Evolutionary conservation across 2,888 invertebrate species (phyloP).

Genomic region (Incurvaria masculella): DNA sequence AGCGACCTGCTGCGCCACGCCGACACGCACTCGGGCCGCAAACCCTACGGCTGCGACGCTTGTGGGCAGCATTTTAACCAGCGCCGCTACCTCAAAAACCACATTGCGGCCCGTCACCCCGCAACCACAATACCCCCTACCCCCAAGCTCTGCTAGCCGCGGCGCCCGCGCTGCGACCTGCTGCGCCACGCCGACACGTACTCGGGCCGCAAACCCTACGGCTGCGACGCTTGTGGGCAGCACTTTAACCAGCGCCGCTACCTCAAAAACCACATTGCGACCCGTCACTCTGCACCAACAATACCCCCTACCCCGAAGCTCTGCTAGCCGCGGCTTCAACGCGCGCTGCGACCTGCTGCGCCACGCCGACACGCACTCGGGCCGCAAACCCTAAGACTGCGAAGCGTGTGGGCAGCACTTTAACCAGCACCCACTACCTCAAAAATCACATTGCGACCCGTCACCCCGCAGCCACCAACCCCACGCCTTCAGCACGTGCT

Average conservation of each 20-base stretch:
- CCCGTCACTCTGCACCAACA: too few species aligned
- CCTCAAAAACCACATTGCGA: constrained; percentile 48
- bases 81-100: constrained; percentile 49
- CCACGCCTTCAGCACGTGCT: too few species aligned
- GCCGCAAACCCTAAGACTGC: constrained; percentile 38
- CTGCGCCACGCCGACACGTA: constrained; percentile 51
- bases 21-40: constrained; percentile 41
- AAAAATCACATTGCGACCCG: constrained; percentile 50
- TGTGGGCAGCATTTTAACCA: constrained; percentile 50
- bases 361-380: constrained; percentile 47
- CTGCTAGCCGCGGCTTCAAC: constrained; percentile 44
- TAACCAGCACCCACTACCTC: constrained; percentile 50
- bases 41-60: constrained; percentile 35
- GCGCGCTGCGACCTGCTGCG: constrained; percentile 44
- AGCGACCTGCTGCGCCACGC: constrained; percentile 48
- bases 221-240: constrained; percentile 41
- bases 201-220: constrained; percentile 30
- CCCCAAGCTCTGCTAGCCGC: too few species aligned
- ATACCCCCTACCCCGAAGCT: too few species aligned
- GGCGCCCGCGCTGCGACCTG: constrained; percentile 41
- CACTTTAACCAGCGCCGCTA: constrained; percentile 52
- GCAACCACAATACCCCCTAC: too few species aligned
- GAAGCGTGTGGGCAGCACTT: constrained; percentile 41
- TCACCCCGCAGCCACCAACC: too few species aligned
- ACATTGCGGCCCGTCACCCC: constrained; percentile 32